Percentiles rank a stretch among this genome's conserved stretches.
Evolutionary conservation across 2,113 vertebrate genomes (phyloP).

Genomic region (Dolichotis patagonum): DNA sequence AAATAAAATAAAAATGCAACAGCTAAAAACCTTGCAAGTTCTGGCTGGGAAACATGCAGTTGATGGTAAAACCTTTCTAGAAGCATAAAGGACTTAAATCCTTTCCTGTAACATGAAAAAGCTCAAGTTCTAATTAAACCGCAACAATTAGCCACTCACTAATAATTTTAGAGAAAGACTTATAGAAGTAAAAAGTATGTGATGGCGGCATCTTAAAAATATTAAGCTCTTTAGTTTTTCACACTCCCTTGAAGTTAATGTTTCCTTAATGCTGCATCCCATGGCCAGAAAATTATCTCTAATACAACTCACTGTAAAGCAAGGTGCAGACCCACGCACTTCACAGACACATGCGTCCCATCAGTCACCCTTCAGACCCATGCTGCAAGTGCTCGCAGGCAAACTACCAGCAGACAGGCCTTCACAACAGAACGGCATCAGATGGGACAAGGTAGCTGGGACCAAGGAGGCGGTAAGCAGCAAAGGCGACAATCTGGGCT

Average conservation of each 20-base stretch:
- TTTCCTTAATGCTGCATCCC: not conserved
- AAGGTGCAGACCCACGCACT: constrained; percentile 53
- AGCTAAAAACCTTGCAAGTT: not conserved
- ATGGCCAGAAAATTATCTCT: constrained; percentile 65
- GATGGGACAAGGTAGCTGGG: not conserved
- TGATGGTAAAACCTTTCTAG: not conserved
- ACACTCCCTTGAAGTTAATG: too few species aligned
- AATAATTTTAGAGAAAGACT: too few species aligned
- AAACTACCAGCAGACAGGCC: not conserved
- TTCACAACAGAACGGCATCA: not conserved
- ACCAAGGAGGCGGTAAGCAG: not conserved
- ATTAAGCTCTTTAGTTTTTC: too few species aligned
- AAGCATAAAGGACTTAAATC: constrained; percentile 56
- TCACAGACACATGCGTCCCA: not conserved
- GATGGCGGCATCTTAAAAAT: too few species aligned
- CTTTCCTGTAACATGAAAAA: constrained; percentile 53
- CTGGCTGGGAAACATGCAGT: not conserved
- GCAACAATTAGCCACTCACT: constrained; percentile 61
- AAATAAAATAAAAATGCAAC: not conserved
- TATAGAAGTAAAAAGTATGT: too few species aligned
- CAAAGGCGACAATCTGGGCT: not conserved
- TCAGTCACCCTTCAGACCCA: constrained; percentile 18
- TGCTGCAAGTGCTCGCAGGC: not conserved
- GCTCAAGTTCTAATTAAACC: constrained; percentile 72
- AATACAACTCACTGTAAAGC: constrained; percentile 67